Evolutionary conservation across 2,888 invertebrate species (phyloP).

Genomic region (Ernsta delagoae): DNA sequence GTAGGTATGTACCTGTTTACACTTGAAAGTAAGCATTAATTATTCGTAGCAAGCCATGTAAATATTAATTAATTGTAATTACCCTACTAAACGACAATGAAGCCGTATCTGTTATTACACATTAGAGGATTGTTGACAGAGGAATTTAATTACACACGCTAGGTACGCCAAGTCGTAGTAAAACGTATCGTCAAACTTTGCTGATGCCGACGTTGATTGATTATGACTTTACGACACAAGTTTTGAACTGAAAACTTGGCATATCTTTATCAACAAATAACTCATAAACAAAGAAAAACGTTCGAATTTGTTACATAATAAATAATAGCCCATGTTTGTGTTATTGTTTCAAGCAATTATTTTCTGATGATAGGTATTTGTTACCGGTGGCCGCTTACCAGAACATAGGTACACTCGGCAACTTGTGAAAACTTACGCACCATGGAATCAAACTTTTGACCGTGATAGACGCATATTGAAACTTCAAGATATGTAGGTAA

Average conservation of each 20-base stretch:
- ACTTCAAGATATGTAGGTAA: no score
- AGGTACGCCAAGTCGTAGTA: constrained; percentile 44
- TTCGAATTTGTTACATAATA: neutral
- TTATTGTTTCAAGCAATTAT: neutral
- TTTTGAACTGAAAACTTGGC: neutral
- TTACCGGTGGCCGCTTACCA: no score
- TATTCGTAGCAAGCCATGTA: constrained; percentile 3
- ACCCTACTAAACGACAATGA: constrained; percentile 5
- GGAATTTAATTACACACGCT: constrained; percentile 44
- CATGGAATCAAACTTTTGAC: no score
- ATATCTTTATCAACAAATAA: neutral
- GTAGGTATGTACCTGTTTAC: neutral
- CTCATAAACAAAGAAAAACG: neutral
- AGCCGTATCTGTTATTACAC: constrained; percentile 12
- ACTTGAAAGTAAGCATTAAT: constrained; percentile 5
- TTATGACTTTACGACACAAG: constrained; percentile 47
- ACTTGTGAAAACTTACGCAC: no score
- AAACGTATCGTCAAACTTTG: constrained; percentile 14
- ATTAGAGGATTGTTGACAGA: constrained; percentile 8
- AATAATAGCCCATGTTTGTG: no score
- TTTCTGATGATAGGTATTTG: neutral
- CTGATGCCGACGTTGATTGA: constrained; percentile 60
- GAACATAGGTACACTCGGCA: no score
- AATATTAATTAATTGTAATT: constrained; percentile 15
- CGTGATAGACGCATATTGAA: no score